Conservation (phyloP, 1,140 invertebrate genomes). For the Pogonus chalceus region DNA sequence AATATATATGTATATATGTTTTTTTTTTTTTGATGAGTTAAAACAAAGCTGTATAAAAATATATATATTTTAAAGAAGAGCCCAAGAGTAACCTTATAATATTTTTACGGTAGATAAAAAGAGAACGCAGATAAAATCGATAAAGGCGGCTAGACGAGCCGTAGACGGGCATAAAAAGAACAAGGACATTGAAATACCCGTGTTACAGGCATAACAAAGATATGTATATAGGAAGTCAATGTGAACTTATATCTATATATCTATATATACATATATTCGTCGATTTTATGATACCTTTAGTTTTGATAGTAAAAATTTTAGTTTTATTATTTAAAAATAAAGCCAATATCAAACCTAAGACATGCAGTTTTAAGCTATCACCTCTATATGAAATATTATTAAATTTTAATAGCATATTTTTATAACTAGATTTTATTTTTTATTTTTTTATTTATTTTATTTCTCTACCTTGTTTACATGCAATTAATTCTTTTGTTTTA, state of each 20-base stretch:
- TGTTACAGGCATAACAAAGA: neutral
- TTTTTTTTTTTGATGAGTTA: no score
- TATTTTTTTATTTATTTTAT: no score
- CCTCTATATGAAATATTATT: no score
- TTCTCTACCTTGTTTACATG: no score
- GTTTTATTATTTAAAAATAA: constrained; percentile 7
- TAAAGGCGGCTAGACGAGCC: constrained; percentile 21
- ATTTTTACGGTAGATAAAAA: constrained; percentile 9
- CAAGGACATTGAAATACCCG: constrained; percentile 13
- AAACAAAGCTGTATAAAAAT: no score
- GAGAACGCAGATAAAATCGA: constrained; percentile 19
- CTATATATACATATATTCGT: neutral
- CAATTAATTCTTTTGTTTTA: no score
- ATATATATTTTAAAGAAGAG: no score
- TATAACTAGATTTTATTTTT: no score
- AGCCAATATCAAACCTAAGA: neutral
- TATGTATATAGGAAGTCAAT: neutral
- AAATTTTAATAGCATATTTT: no score
- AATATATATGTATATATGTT: neutral
- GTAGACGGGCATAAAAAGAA: constrained; percentile 19
- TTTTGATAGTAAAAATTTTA: neutral
- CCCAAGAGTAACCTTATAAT: neutral
- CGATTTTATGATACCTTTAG: neutral
- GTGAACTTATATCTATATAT: neutral
- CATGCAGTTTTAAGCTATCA: no score